Evolutionary conservation across 2,797 vertebrate genomes (phyloP).

Genomic region (Centroberyx gerrardi): DNA sequence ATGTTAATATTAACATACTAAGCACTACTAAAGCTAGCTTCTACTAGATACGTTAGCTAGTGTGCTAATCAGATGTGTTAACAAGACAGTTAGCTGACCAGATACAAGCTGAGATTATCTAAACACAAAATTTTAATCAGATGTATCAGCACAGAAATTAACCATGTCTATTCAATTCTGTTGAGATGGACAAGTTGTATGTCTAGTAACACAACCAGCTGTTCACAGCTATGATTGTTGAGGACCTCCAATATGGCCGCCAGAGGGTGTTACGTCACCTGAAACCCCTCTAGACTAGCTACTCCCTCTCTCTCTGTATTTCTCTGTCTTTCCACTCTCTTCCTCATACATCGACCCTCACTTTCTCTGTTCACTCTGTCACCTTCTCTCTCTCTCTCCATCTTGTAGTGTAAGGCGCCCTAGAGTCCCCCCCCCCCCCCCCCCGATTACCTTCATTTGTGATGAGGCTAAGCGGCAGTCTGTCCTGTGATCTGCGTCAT

Average conservation of each 20-base stretch:
- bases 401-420: constrained; percentile 12
- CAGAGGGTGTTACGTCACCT: background rate
- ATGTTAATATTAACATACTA: too few species aligned
- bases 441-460: constrained; percentile 66
- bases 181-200: too few species aligned
- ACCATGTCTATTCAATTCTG: background rate
- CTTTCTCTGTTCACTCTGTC: too few species aligned
- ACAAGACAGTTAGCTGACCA: too few species aligned
- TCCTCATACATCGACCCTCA: background rate
- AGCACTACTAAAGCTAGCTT: too few species aligned
- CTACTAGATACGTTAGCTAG: too few species aligned
- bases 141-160: background rate
- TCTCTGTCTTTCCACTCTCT: background rate
- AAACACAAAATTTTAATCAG: background rate
- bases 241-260: background rate
- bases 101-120: too few species aligned
- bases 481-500: constrained; percentile 71
- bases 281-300: too few species aligned
- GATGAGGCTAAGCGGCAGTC: constrained; percentile 67
- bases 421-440: background rate
- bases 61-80: too few species aligned
- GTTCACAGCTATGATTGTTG: too few species aligned
- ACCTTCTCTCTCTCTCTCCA: constrained; percentile 29
- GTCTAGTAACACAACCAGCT: too few species aligned
- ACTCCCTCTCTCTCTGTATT: background rate